Conservation (phyloP, 2,797 vertebrate species). For the Rhadinocentrus ornatus region DNA sequence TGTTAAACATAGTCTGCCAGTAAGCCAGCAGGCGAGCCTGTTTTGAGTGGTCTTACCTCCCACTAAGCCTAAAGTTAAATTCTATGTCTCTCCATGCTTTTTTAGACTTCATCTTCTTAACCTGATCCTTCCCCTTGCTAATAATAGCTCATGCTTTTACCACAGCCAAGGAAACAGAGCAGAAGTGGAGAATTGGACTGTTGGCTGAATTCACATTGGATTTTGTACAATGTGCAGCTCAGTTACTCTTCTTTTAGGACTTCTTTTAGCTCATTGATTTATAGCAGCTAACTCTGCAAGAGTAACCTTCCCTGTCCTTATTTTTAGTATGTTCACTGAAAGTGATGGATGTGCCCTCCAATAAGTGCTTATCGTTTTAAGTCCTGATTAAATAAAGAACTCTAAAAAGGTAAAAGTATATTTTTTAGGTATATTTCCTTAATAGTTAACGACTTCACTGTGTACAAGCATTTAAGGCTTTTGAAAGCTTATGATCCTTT, state of each 20-base stretch:
- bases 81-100: constrained; percentile 34
- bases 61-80: constrained; percentile 13
- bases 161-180: constrained; percentile 42
- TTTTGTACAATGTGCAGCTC: constrained; percentile 49
- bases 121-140: constrained; percentile 51
- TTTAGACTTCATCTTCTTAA: constrained; percentile 56
- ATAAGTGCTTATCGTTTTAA: neutral
- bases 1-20: neutral
- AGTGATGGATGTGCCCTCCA: neutral
- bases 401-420: neutral
- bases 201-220: constrained; percentile 55
- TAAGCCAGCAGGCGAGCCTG: constrained; percentile 12
- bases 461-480: neutral
- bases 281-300: constrained; percentile 9
- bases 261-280: constrained; percentile 54
- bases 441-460: neutral
- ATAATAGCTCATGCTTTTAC: constrained; percentile 58
- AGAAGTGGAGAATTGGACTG: constrained; percentile 41
- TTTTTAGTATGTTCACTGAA: constrained; percentile 25
- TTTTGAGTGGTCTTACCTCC: constrained; percentile 29
- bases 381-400: neutral
- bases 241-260: constrained; percentile 42
- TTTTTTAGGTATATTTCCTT: neutral
- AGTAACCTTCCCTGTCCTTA: constrained; percentile 30
- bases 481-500: neutral